Evolutionary conservation across 2,113 vertebrate genomes (phyloP).

Genomic region (Grammomys dolichurus): DNA sequence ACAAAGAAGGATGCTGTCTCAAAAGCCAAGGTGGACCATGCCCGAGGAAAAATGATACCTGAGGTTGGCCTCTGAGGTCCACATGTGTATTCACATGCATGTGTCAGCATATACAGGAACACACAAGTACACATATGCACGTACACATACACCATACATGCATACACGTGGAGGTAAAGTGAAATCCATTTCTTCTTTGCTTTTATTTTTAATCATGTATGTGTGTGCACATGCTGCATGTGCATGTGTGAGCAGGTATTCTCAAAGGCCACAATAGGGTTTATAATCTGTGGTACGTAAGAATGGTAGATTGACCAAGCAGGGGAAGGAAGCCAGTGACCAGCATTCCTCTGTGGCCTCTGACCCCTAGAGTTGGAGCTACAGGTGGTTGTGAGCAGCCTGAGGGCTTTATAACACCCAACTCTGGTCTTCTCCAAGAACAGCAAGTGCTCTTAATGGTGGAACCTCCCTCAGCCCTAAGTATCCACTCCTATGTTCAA

Average conservation of each 20-base stretch:
- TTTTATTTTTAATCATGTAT: neutral
- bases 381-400: neutral
- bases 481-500: neutral
- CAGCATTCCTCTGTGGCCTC: too few relatives aligned
- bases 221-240: rapidly evolving
- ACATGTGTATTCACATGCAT: neutral
- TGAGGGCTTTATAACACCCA: neutral
- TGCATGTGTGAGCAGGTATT: neutral
- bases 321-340: too few relatives aligned
- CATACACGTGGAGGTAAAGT: neutral
- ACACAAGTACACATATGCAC: neutral
- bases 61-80: neutral
- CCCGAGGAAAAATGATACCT: neutral
- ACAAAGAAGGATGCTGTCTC: neutral
- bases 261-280: neutral
- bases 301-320: too few relatives aligned
- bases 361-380: neutral
- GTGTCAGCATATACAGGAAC: neutral
- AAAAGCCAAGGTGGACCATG: neutral
- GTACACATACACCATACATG: neutral
- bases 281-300: too few relatives aligned
- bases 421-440: neutral
- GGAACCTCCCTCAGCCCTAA: too few relatives aligned
- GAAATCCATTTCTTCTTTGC: neutral
- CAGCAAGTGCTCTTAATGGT: neutral